phyloP scores from a whole-genome alignment of 2,888 invertebrate genomes.

The Chesias legatella region DNA sequence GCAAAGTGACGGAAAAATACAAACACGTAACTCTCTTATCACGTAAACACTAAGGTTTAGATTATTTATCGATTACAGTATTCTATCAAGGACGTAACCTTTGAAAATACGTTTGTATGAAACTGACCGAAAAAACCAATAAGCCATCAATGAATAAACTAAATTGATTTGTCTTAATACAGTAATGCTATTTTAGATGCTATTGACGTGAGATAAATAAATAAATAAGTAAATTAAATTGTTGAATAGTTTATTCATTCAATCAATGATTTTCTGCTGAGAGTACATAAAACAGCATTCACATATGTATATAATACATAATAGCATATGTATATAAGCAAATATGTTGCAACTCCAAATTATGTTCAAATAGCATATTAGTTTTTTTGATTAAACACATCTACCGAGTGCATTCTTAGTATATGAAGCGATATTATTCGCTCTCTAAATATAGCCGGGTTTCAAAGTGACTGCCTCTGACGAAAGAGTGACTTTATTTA shows the following conservation, averaged over 20 bases:
- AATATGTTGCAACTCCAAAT: background rate
- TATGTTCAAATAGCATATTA: background rate
- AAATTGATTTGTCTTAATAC: constrained; percentile 14
- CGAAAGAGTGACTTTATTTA: constrained; percentile 21
- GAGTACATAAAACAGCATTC: too few relatives aligned
- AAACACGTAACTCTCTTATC: background rate
- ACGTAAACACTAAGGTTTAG: constrained; percentile 6
- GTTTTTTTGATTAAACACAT: too few relatives aligned
- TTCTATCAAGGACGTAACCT: constrained; percentile 32
- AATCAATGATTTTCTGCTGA: constrained; percentile 9
- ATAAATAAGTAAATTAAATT: too few relatives aligned
- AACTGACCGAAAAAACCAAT: constrained; percentile 38
- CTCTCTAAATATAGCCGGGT: constrained; percentile 14
- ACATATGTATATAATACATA: too few relatives aligned
- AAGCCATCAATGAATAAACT: constrained; percentile 29
- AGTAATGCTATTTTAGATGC: constrained; percentile 9
- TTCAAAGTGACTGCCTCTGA: constrained; percentile 23
- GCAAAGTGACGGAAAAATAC: background rate
- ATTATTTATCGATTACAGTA: background rate
- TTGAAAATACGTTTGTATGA: constrained; percentile 15
- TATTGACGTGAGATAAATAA: constrained; percentile 3
- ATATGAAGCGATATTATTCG: too few relatives aligned
- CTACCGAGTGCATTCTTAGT: too few relatives aligned
- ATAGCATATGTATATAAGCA: too few relatives aligned
- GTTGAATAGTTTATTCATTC: constrained; percentile 6